These are phyloP conservation scores for Pelobates cultripes DNA, from an alignment of 2,797 vertebrate genomes.

Conservation along the genomic window DNA sequence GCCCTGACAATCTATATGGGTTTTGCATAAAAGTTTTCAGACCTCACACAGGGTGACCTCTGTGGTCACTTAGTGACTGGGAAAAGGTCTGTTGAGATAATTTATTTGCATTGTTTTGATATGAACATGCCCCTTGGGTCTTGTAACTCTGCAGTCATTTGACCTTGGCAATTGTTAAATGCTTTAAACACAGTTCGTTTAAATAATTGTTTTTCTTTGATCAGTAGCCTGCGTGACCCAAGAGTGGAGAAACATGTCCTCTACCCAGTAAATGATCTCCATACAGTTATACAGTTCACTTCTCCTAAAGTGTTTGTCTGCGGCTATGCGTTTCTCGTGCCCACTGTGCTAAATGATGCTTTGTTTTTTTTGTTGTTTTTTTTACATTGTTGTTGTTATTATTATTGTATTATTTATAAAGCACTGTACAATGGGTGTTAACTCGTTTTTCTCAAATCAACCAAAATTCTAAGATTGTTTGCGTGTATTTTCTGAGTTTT, in stretches of 20 bases:
- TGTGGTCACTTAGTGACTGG: constrained; percentile 81
- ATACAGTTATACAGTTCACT: constrained; percentile 45
- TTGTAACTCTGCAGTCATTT: constrained; percentile 81
- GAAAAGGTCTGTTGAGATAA: constrained; percentile 69
- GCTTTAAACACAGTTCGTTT: constrained; percentile 82
- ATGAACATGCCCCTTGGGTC: constrained; percentile 76
- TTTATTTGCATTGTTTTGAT: constrained; percentile 85
- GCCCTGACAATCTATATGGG: constrained; percentile 74
- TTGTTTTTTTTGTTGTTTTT: background rate
- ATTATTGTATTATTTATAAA: no score
- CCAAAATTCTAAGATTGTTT: no score
- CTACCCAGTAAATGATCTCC: constrained; percentile 32
- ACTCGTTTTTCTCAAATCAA: no score
- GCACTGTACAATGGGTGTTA: no score
- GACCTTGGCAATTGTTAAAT: constrained; percentile 78
- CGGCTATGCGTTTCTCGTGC: background rate
- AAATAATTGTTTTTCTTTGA: constrained; percentile 84
- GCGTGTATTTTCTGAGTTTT: no score
- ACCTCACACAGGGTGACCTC: constrained; percentile 70
- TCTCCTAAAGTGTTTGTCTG: constrained; percentile 4
- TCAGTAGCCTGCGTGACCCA: constrained; percentile 75
- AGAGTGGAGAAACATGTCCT: constrained; percentile 50
- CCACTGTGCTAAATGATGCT: background rate
- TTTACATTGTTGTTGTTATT: no score
- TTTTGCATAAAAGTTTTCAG: constrained; percentile 72